Conservation (phyloP, 2,888 invertebrate species). For the Maniola hyperantus region DNA sequence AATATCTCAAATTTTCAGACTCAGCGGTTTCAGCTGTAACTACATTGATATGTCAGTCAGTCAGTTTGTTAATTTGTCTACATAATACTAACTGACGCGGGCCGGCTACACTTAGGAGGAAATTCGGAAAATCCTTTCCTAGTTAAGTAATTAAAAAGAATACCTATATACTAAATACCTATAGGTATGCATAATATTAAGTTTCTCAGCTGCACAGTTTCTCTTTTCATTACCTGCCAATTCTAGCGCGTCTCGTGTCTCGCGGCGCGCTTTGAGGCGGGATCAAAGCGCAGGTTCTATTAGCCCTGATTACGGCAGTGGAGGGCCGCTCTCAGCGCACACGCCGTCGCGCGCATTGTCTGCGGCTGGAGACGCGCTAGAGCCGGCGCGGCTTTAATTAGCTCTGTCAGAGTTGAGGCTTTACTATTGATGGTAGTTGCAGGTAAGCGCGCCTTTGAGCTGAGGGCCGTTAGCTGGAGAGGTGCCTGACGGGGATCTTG, state of each 20-base stretch:
- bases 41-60: too few species aligned
- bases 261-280: constrained; percentile 70
- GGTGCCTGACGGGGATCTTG: not conserved
- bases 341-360: constrained; percentile 54
- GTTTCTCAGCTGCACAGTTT: too few species aligned
- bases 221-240: constrained; percentile 42
- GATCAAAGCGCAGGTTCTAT: constrained; percentile 63
- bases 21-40: too few species aligned
- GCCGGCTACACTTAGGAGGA: too few species aligned
- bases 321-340: constrained; percentile 45
- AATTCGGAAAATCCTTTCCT: too few species aligned
- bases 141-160: too few species aligned
- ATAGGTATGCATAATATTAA: too few species aligned
- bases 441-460: constrained; percentile 35
- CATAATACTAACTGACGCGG: too few species aligned
- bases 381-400: constrained; percentile 77
- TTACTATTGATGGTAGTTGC: constrained; percentile 30
- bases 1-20: too few species aligned
- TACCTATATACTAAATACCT: too few species aligned
- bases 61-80: too few species aligned
- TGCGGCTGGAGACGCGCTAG: constrained; percentile 61
- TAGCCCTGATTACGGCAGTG: constrained; percentile 79
- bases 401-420: constrained; percentile 47
- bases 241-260: constrained; percentile 57
- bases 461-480: constrained; percentile 22